Conservation (phyloP, 1,140 invertebrate species). For the Aethina tumida region DNA sequence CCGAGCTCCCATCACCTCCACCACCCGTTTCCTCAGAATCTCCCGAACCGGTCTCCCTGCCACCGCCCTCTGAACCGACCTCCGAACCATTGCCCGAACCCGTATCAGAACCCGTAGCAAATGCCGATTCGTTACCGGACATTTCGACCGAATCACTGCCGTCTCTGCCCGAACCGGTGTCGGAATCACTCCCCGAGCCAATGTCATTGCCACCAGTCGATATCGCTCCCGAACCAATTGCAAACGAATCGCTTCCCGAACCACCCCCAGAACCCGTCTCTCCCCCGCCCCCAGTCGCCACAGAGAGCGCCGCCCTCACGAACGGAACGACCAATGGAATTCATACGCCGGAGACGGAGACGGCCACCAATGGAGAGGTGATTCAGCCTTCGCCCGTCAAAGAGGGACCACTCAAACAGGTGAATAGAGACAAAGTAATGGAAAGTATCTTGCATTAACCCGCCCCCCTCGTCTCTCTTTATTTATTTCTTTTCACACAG, state of each 20-base stretch:
- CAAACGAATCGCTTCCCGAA: constrained; percentile 12
- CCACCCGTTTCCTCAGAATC: constrained; percentile 5
- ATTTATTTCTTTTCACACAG: too few relatives aligned
- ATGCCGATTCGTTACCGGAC: constrained; percentile 32
- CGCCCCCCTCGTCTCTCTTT: background rate
- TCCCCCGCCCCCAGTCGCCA: constrained; percentile 6
- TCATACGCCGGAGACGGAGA: constrained; percentile 16
- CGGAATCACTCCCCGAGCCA: constrained; percentile 31
- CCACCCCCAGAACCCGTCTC: constrained; percentile 6
- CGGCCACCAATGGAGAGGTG: constrained; percentile 19
- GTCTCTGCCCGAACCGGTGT: constrained; percentile 32
- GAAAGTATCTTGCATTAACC: constrained; percentile 14
- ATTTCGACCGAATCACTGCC: constrained; percentile 35
- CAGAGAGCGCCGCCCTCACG: constrained; percentile 22
- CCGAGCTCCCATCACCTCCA: constrained; percentile 7
- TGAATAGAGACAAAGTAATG: constrained; percentile 26
- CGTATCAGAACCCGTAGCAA: constrained; percentile 16
- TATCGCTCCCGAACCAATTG: constrained; percentile 31
- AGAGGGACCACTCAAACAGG: constrained; percentile 35
- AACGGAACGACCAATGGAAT: constrained; percentile 33
- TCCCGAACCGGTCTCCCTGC: background rate
- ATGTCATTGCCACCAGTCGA: constrained; percentile 35
- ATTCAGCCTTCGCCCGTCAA: constrained; percentile 14
- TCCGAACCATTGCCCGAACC: constrained; percentile 2
- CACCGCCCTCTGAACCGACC: background rate